These are phyloP conservation scores for Sesia bembeciformis DNA, from an alignment of 2,888 invertebrate genomes.

Conservation along the genomic window DNA sequence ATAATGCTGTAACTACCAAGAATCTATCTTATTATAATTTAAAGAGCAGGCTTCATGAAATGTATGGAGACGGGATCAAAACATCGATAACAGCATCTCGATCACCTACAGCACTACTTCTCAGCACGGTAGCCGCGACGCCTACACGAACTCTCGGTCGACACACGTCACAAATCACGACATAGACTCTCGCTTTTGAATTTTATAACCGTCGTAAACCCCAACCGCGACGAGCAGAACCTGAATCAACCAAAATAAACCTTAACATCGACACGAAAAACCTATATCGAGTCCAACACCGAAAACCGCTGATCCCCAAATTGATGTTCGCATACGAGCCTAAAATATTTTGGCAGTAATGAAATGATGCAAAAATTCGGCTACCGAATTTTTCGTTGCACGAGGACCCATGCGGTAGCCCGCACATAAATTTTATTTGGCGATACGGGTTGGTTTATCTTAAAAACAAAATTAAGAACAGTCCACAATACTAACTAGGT, in stretches of 20 bases:
- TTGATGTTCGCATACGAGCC: constrained; percentile 45
- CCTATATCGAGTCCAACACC: background rate
- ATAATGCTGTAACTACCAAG: too few species aligned
- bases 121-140: constrained; percentile 42
- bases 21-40: too few species aligned
- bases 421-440: constrained; percentile 20
- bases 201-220: constrained; percentile 46
- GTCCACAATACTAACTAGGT: background rate
- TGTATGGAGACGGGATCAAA: background rate
- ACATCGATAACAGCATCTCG: constrained; percentile 8
- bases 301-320: constrained; percentile 45
- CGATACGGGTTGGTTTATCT: constrained; percentile 18
- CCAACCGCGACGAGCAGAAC: constrained; percentile 16
- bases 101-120: constrained; percentile 15
- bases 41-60: too few species aligned
- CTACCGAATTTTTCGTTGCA: constrained; percentile 12
- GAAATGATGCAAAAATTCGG: constrained; percentile 16
- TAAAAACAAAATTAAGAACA: background rate
- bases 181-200: constrained; percentile 46
- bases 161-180: constrained; percentile 54
- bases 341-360: constrained; percentile 24
- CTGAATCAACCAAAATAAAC: background rate
- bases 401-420: constrained; percentile 14
- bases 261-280: background rate
- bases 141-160: constrained; percentile 30